A percentile compares a stretch with the other conserved stretches of the same genome.
phyloP scores from a whole-genome alignment of 2,797 vertebrate genomes.

The Coregonus ussuriensis region DNA sequence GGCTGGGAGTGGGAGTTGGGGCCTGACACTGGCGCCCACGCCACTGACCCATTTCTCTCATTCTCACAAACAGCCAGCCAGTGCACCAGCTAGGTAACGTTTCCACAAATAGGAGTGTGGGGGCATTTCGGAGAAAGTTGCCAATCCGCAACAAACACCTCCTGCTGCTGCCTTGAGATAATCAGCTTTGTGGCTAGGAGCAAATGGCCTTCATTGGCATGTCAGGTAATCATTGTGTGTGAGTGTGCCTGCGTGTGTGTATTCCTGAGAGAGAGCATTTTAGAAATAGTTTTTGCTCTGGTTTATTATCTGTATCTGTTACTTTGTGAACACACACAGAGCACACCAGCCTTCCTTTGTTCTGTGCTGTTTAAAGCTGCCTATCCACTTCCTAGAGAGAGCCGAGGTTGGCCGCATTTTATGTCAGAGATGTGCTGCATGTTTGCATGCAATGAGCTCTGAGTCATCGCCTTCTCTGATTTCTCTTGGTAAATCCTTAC shows the following conservation, averaged over 20 bases:
- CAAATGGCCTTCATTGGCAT: slow-evolving; percentile 70
- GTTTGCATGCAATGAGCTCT: slow-evolving; percentile 49
- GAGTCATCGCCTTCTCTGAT: slow-evolving; percentile 38
- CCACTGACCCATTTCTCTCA: slow-evolving; percentile 72
- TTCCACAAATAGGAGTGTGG: slow-evolving; percentile 76
- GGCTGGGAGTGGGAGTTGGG: slow-evolving; percentile 74
- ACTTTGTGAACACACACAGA: slow-evolving; percentile 14
- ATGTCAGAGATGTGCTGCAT: slow-evolving; percentile 25
- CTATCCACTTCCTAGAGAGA: slow-evolving; percentile 32
- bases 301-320: neutral
- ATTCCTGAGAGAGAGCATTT: slow-evolving; percentile 1
- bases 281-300: neutral
- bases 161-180: slow-evolving; percentile 68
- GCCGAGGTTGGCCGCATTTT: slow-evolving; percentile 44
- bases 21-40: slow-evolving; percentile 72
- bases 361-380: slow-evolving; percentile 10
- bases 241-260: neutral
- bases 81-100: slow-evolving; percentile 67
- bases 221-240: neutral
- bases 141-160: slow-evolving; percentile 66
- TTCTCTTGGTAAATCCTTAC: slow-evolving; percentile 23
- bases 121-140: slow-evolving; percentile 73
- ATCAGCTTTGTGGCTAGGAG: slow-evolving; percentile 69
- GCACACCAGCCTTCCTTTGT: neutral
- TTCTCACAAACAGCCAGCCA: slow-evolving; percentile 65